phyloP scores from a whole-genome alignment of 2,113 vertebrate species.

The Leucoraja erinaceus region DNA sequence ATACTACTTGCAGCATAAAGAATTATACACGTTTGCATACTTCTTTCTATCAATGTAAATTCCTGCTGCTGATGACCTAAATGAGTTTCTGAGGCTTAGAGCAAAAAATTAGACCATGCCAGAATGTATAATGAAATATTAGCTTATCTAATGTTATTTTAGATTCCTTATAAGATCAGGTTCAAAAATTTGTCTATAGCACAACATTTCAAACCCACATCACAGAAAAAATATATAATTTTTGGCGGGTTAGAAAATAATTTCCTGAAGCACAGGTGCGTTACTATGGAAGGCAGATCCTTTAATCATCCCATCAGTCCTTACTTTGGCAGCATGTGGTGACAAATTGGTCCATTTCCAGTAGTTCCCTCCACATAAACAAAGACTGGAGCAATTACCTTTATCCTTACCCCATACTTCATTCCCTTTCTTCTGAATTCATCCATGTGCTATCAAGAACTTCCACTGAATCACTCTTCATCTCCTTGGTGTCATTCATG shows the following conservation, averaged over 20 bases:
- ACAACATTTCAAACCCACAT: not conserved
- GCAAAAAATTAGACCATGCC: not conserved
- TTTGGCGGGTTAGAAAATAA: not conserved
- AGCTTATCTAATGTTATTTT: not conserved
- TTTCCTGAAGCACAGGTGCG: not conserved
- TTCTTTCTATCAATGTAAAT: not conserved
- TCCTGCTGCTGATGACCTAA: not conserved
- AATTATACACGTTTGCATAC: not conserved
- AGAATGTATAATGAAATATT: not conserved
- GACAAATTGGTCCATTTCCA: not conserved
- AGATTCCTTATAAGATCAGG: not conserved
- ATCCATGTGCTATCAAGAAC: too few relatives aligned
- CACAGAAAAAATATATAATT: not conserved
- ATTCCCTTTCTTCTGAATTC: too few relatives aligned
- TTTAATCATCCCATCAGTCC: not conserved
- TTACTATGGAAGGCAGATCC: not conserved
- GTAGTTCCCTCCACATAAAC: not conserved
- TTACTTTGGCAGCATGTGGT: not conserved
- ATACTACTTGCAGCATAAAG: not conserved
- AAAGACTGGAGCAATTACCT: too few relatives aligned
- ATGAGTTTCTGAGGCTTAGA: not conserved
- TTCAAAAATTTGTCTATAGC: not conserved
- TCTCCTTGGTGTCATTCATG: too few relatives aligned
- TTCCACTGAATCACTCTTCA: too few relatives aligned
- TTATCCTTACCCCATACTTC: too few relatives aligned